Evolutionary conservation across 2,888 invertebrate species (phyloP).

Genomic region (Lasioglossum oenotherae): DNA sequence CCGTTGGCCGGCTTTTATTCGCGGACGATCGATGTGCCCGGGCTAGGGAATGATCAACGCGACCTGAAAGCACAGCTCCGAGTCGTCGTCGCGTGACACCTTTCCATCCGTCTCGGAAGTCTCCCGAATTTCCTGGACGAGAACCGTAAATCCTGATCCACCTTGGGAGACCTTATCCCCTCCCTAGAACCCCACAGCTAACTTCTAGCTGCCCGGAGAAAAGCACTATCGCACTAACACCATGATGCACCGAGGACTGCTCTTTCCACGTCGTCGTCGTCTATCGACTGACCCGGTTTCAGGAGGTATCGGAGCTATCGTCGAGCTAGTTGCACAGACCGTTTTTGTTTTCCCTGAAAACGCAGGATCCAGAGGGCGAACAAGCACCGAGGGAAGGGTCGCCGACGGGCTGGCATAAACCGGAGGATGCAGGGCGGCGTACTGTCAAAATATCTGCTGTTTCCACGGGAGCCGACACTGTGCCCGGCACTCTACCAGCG

Average conservation of each 20-base stretch:
- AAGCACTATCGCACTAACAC: slow-evolving; percentile 54
- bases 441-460: slow-evolving; percentile 76
- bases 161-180: neutral
- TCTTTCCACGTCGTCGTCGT: slow-evolving; percentile 16
- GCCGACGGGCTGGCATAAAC: slow-evolving; percentile 47
- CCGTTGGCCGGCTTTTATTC: slow-evolving; percentile 21
- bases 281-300: slow-evolving; percentile 77
- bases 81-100: slow-evolving; percentile 33
- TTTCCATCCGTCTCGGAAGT: slow-evolving; percentile 7
- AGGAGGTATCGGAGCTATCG: slow-evolving; percentile 41
- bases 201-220: neutral
- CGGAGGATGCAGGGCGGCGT: slow-evolving; percentile 74
- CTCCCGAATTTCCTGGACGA: neutral
- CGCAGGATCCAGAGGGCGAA: neutral
- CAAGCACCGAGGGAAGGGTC: neutral
- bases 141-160: slow-evolving; percentile 12
- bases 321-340: neutral
- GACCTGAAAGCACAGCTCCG: neutral
- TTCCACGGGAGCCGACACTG: slow-evolving; percentile 51
- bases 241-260: slow-evolving; percentile 1
- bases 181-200: neutral
- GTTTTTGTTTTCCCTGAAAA: neutral
- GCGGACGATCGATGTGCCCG: slow-evolving; percentile 34
- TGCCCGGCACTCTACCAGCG: slow-evolving; percentile 44
- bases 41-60: slow-evolving; percentile 7